Evolutionary conservation across 2,888 invertebrate genomes (phyloP), one percentile per base, ranked within the genome.

Genomic region (Ecliptopera silaceata): DNA sequence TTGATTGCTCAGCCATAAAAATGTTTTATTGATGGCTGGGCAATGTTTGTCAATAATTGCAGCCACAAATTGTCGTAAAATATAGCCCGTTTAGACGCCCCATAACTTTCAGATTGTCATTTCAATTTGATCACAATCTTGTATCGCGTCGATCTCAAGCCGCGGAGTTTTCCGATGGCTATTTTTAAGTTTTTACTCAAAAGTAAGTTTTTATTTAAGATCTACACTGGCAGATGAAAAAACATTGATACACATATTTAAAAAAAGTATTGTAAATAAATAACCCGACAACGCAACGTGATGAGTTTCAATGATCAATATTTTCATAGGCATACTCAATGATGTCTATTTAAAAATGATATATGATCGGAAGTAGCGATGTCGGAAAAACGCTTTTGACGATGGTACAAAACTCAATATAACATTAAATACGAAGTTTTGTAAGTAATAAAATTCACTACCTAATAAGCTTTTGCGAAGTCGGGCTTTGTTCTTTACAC

Each of bases 81-180:
- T n/a, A n/a, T n/a, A n/a, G n/a, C n/a, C n/a, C n/a, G n/a, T n/a
- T n/a, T n/a, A n/a, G n/a, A n/a, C n/a, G n/a, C n/a, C n/a, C n/a
- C n/a, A n/a, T 53, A 49, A 47, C 42, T 54, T 34, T 55, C 42
- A 57, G 53, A 58, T 63, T 61, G 57, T 56, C 54, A 60, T 66
- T 64, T 56, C 64, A 62, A 64, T 62, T 66, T 66, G 64, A 66
- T 66, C 44, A 34, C 50, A 56, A 66, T 66, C 66, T 66, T n/a
- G 42, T 64, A 66, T 66, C 64, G 55, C 12, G 58, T 39, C 61
- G 38, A 57, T 61, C 62, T 50, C 64, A 60, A 48, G 34, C 51
- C 56, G 58, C 43, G 50, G 29, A 32, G 18, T 29, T 22, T 58
- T 57, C 17, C 43, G 45, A 22, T 39, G 18, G 11, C 0, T 11